Evolutionary conservation across 2,888 invertebrate species (phyloP).

Genomic region (Chymomyza caudatula): DNA sequence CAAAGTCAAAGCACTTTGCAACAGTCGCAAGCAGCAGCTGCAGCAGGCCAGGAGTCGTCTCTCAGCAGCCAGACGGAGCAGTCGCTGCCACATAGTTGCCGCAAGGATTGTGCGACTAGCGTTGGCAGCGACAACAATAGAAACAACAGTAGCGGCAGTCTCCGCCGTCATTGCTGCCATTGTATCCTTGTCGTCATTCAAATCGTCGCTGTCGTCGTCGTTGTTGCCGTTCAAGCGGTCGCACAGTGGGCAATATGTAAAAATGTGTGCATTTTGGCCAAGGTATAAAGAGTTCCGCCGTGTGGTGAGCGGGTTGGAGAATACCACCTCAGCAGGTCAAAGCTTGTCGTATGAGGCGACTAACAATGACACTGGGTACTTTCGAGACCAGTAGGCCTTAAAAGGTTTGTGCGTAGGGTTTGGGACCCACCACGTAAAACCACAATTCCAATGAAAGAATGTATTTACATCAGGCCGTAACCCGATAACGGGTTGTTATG

Average conservation of each 20-base stretch:
- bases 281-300: too few species aligned
- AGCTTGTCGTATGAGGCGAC: too few species aligned
- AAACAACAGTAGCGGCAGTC: background rate
- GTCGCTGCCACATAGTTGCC: background rate
- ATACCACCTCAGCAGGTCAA: too few species aligned
- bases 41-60: too few species aligned
- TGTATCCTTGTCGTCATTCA: slow-evolving; percentile 13
- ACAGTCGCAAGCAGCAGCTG: slow-evolving; percentile 38
- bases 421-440: too few species aligned
- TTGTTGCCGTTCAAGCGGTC: slow-evolving; percentile 7
- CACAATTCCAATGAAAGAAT: too few species aligned
- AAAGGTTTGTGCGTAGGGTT: too few species aligned
- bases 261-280: slow-evolving; percentile 2
- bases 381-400: too few species aligned
- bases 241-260: background rate
- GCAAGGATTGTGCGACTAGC: background rate
- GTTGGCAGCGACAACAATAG: background rate
- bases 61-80: background rate
- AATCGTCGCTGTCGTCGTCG: slow-evolving; percentile 11
- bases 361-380: too few species aligned
- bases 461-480: too few species aligned
- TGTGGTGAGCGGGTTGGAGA: too few species aligned
- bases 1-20: slow-evolving; percentile 52
- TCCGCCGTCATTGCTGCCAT: background rate
- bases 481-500: too few species aligned